Conservation (phyloP, 2,888 invertebrate species). For the Heliconius ethilla region DNA sequence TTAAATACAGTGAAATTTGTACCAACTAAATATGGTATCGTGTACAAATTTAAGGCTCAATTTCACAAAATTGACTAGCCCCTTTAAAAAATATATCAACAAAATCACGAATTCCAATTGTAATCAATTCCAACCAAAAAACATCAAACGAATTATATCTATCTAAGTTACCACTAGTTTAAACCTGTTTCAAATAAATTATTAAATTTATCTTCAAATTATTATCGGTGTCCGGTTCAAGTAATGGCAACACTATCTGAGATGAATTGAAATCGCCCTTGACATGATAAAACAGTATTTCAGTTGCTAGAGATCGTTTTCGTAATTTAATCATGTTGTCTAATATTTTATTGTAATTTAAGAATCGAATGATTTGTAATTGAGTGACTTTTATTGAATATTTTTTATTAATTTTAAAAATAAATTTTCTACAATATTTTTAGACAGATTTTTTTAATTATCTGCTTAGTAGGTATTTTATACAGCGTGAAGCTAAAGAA, state of each 20-base stretch:
- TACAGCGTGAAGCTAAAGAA: too few species aligned
- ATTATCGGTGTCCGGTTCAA: slow-evolving; percentile 27
- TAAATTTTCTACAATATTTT: too few species aligned
- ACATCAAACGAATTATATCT: neutral
- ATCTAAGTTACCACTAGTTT: neutral
- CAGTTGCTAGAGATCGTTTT: slow-evolving; percentile 14
- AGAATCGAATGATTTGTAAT: slow-evolving; percentile 1
- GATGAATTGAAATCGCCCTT: slow-evolving; percentile 22
- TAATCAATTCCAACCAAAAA: too few species aligned
- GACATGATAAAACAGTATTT: slow-evolving; percentile 21
- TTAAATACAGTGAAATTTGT: too few species aligned
- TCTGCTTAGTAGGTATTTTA: too few species aligned
- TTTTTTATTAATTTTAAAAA: too few species aligned
- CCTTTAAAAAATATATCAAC: neutral
- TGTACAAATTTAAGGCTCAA: too few species aligned
- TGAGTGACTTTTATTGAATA: neutral
- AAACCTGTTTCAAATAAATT: neutral
- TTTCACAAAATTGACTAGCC: too few species aligned
- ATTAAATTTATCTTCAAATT: neutral
- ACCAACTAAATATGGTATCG: too few species aligned
- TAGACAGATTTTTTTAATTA: too few species aligned
- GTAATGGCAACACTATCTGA: slow-evolving; percentile 18
- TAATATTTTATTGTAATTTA: neutral
- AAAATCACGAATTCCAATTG: neutral
- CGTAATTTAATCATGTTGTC: slow-evolving; percentile 8